These are phyloP conservation scores for Esox niger DNA, from an alignment of 2,113 vertebrate species.

Conservation along the genomic window DNA sequence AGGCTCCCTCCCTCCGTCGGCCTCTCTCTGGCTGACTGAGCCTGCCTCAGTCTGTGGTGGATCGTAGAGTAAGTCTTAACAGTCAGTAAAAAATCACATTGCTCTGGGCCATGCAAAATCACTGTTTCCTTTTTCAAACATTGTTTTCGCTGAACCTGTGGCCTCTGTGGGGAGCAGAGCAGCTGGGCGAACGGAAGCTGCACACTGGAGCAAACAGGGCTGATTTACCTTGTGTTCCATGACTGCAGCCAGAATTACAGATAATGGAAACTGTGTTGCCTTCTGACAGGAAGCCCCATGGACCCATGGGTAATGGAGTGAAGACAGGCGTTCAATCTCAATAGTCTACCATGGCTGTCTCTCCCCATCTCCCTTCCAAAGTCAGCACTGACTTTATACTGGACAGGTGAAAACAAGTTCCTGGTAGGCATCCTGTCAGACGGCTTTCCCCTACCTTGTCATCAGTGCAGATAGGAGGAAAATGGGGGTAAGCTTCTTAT, in stretches of 20 bases:
- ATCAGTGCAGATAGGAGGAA: too few species aligned
- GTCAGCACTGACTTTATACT: too few species aligned
- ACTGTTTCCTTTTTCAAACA: background rate
- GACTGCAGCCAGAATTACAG: slow-evolving; percentile 18
- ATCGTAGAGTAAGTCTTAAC: background rate
- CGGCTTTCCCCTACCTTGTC: too few species aligned
- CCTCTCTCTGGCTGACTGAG: background rate
- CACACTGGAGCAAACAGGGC: background rate
- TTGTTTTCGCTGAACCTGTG: slow-evolving; percentile 1
- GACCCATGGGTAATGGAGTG: background rate
- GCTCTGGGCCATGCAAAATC: background rate
- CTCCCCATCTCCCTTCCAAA: too few species aligned
- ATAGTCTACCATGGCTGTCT: too few species aligned
- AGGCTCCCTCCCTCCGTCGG: background rate
- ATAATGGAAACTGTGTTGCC: slow-evolving; percentile 6
- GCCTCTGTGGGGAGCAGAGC: background rate
- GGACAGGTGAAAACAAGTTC: too few species aligned
- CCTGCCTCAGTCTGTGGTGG: background rate
- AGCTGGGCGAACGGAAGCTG: background rate
- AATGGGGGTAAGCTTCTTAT: too few species aligned
- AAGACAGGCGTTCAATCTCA: background rate
- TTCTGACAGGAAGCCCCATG: slow-evolving; percentile 15
- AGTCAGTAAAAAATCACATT: too few species aligned
- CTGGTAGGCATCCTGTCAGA: too few species aligned
- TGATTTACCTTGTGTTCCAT: background rate